A percentile compares a stretch with the other conserved stretches of the same genome.
These are phyloP conservation scores for Euthynnus affinis DNA, from an alignment of 2,797 vertebrate species.

Conservation along the genomic window DNA sequence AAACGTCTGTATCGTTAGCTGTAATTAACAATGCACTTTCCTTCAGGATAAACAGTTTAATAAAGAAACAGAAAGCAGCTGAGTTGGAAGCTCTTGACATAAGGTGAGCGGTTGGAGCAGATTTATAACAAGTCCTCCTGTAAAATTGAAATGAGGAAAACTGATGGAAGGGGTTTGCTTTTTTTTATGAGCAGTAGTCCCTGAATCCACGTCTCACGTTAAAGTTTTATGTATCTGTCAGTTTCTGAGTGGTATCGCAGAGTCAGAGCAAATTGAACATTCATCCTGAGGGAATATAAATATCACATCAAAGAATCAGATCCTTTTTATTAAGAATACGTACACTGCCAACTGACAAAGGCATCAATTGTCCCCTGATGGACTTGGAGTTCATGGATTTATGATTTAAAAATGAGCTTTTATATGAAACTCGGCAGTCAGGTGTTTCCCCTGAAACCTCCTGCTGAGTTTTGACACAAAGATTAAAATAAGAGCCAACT, in stretches of 20 bases:
- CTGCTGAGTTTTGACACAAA: conserved; percentile 61
- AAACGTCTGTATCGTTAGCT: conserved; percentile 58
- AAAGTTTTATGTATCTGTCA: conserved; percentile 74
- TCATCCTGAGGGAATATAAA: conserved; percentile 61
- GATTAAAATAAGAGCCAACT: conserved; percentile 48
- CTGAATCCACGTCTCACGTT: conserved; percentile 43
- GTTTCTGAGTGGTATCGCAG: conserved; percentile 44
- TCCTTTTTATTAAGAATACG: conserved; percentile 64
- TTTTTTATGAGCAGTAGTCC: conserved; percentile 19
- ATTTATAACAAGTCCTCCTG: conserved; percentile 62
- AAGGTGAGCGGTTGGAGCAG: conserved; percentile 56
- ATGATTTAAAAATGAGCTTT: conserved; percentile 69
- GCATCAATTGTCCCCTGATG: conserved; percentile 53
- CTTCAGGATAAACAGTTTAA: conserved; percentile 74
- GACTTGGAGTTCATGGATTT: conserved; percentile 50
- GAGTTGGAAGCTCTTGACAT: conserved; percentile 50
- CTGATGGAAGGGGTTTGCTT: neutral
- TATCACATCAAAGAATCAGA: conserved; percentile 71
- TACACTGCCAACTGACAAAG: conserved; percentile 59
- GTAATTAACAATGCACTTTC: conserved; percentile 81
- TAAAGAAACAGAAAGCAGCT: conserved; percentile 55
- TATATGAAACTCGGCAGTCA: conserved; percentile 46
- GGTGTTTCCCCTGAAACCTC: conserved; percentile 57
- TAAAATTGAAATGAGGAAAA: conserved; percentile 42
- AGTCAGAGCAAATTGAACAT: conserved; percentile 70